Evolutionary conservation across 2,888 invertebrate genomes (phyloP).

Genomic region (Trimorus sp.): DNA sequence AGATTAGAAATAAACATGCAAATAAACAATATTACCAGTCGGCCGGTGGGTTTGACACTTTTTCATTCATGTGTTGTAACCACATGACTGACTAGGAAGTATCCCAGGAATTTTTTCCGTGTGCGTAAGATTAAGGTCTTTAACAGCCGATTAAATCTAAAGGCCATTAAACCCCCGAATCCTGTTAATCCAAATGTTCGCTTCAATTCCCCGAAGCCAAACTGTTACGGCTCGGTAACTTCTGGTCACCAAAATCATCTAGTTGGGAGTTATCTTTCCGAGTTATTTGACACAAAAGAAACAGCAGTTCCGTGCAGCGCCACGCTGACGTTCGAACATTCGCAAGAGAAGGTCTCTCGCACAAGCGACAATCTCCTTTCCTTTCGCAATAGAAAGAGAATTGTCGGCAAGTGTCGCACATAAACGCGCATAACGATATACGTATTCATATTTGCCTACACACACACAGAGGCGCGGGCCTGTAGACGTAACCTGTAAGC

Average conservation of each 20-base stretch:
- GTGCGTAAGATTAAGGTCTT: no score
- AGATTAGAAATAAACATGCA: neutral
- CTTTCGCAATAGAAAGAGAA: slow-evolving; percentile 65
- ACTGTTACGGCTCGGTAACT: no score
- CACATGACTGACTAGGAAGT: no score
- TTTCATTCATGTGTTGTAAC: no score
- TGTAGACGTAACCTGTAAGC: slow-evolving; percentile 30
- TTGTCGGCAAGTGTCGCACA: slow-evolving; percentile 61
- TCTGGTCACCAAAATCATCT: no score
- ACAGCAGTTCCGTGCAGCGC: slow-evolving; percentile 51
- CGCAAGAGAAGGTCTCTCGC: slow-evolving; percentile 48
- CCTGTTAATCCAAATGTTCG: no score
- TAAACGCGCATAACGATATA: slow-evolving; percentile 34
- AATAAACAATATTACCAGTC: no score
- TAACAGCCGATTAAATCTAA: no score
- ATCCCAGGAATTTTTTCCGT: no score
- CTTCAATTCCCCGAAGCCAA: no score
- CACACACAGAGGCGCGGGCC: neutral
- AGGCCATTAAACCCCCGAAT: no score
- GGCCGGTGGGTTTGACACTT: no score
- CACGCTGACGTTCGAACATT: slow-evolving; percentile 44
- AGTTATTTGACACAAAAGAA: slow-evolving; percentile 50
- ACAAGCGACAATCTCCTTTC: slow-evolving; percentile 63
- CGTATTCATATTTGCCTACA: slow-evolving; percentile 40
- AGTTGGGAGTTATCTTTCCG: neutral